Evolutionary conservation across 2,113 vertebrate species (phyloP).

Genomic region (Helogale parvula): DNA sequence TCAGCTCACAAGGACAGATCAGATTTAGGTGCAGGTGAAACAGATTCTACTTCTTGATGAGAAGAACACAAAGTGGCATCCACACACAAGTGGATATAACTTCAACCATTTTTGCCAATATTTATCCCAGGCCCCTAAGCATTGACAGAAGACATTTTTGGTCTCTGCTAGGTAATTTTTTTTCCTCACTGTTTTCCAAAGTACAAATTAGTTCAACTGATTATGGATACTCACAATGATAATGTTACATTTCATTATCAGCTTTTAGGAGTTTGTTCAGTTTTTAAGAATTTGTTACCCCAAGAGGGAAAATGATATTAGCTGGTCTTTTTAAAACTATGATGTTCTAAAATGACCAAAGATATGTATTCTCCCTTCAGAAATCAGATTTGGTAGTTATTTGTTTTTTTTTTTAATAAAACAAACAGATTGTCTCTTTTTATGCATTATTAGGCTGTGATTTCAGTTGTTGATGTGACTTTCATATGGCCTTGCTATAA

Average conservation of each 20-base stretch:
- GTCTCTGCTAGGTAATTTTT: background rate
- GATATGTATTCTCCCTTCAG: background rate
- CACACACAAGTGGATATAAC: background rate
- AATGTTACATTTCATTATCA: background rate
- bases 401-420: background rate
- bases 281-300: background rate
- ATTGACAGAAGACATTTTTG: background rate
- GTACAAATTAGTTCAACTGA: background rate
- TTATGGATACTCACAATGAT: background rate
- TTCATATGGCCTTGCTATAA: background rate
- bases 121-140: background rate
- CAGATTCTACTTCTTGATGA: background rate
- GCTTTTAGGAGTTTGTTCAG: background rate
- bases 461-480: background rate
- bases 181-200: conserved; percentile 40
- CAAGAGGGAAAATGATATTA: background rate
- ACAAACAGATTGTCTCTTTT: background rate
- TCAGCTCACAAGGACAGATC: background rate
- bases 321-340: background rate
- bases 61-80: background rate
- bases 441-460: background rate
- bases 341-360: conserved; percentile 15
- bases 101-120: background rate
- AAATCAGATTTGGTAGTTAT: conserved; percentile 7
- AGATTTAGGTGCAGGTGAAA: background rate